Base-by-base conservation (phyloP, 2,797 vertebrate genomes). In the Onychomys torridus region DNA sequence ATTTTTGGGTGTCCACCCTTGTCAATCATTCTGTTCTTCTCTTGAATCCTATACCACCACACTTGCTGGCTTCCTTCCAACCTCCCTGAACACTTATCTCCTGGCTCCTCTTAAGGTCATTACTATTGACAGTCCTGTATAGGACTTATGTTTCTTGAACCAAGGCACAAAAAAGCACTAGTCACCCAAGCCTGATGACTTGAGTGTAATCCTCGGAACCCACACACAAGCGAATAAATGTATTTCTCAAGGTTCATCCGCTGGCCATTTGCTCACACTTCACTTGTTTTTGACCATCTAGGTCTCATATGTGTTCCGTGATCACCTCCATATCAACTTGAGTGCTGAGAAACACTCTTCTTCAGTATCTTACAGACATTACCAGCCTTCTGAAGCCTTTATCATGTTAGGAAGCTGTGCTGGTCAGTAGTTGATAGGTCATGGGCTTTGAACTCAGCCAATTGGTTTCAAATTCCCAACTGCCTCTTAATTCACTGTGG, bases 391-490 rank as follows among this genome's bases (percentile, higher is more conserved):
- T 71, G 11, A 9, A 40, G 34, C 90, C 37, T 78, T 71, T 52
- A 59, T 32, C 63, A 52, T 5, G 57, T 12, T 78, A 89, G 55
- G 46, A 71, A 88, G 82, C 34, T 89, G 37, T 43, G 29, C 0
- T 52, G 23, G 76, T 23, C 49, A 52, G 25, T 4, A 75, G 27
- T 14, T 76, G 69, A 91, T 73, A 61, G 52, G 14, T 49, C 43
- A 90, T 14, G 71, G 46, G 29, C 61, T 96, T 67, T 76, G 76
- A 93, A 91, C 69, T 79, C 46, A 86, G 7, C 9, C 79, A 46
- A 10, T 59, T 90, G 82, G 34, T 86, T 96, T 93, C 83, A 83
- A 82, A 93, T 94, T 78, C 71, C 87, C 90, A 97, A 93, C 29
- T 49, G 78, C 43, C 46, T 96, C 52, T 86, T 93, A 73, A 81